Conservation (phyloP, 2,113 vertebrate species). For the Arizona elegans region DNA sequence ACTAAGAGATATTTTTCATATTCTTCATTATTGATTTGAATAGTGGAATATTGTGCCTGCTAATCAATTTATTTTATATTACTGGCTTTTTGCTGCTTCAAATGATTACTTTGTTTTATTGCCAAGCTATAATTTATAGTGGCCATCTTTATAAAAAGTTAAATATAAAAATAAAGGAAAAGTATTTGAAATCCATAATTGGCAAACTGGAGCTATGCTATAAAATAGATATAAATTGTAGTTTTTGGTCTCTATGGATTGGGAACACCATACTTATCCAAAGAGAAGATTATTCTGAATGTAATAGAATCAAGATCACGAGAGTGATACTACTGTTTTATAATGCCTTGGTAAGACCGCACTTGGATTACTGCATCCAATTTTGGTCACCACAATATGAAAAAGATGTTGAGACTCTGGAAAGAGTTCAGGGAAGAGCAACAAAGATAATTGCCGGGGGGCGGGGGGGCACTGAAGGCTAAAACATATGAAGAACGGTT, state of each 20-base stretch:
- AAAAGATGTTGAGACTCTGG: neutral
- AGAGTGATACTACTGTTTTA: neutral
- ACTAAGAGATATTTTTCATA: neutral
- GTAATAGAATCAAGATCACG: neutral
- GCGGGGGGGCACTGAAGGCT: neutral
- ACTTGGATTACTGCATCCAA: neutral
- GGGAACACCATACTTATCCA: neutral
- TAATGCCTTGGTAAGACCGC: neutral
- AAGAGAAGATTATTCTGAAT: neutral
- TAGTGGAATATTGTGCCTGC: neutral
- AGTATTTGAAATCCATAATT: neutral
- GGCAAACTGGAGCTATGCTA: neutral
- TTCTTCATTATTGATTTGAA: neutral
- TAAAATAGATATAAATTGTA: neutral
- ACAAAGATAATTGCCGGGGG: neutral
- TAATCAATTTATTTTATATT: neutral
- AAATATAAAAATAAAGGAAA: neutral
- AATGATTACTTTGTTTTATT: neutral
- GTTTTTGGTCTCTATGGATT: neutral
- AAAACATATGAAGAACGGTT: neutral
- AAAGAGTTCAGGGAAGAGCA: neutral
- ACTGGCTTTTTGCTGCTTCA: neutral
- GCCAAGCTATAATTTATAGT: neutral
- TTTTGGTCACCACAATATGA: neutral
- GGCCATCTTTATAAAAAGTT: neutral